Percentiles rank a stretch among this genome's conserved stretches.
Evolutionary conservation across 2,113 vertebrate genomes (phyloP).

Genomic region (Xenopus laevis): DNA sequence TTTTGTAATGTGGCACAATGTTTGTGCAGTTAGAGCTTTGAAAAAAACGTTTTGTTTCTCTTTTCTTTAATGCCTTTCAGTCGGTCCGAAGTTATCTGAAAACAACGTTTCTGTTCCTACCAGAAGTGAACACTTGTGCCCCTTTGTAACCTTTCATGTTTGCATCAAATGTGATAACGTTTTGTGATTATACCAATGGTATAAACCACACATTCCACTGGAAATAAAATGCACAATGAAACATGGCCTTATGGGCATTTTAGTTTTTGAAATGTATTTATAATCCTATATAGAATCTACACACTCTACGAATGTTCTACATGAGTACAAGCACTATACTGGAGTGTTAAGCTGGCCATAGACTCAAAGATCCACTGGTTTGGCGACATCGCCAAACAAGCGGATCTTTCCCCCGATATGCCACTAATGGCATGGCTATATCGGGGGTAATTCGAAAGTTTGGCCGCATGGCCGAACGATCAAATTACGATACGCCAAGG

Average conservation of each 20-base stretch:
- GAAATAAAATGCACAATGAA: slow-evolving; percentile 48
- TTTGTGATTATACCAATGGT: slow-evolving; percentile 46
- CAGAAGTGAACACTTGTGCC: slow-evolving; percentile 43
- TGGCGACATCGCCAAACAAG: too few relatives aligned
- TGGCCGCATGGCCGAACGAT: too few relatives aligned
- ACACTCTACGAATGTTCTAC: too few relatives aligned
- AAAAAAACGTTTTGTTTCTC: background rate
- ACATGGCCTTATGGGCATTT: background rate
- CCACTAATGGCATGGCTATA: too few relatives aligned
- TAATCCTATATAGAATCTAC: too few relatives aligned
- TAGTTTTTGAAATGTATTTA: background rate
- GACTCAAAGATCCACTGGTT: too few relatives aligned
- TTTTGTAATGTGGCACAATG: slow-evolving; percentile 44
- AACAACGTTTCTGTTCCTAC: background rate
- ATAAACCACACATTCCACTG: slow-evolving; percentile 46
- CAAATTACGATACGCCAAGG: too few relatives aligned
- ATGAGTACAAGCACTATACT: too few relatives aligned
- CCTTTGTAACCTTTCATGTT: slow-evolving; percentile 53
- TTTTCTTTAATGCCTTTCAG: slow-evolving; percentile 25
- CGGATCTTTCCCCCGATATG: too few relatives aligned
- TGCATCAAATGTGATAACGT: slow-evolving; percentile 53
- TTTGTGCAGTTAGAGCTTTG: slow-evolving; percentile 46
- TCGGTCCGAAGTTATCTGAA: background rate
- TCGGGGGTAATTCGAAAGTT: too few relatives aligned
- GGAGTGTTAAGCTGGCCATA: too few relatives aligned